Evolutionary conservation across 2,113 vertebrate genomes (phyloP), one percentile per base, ranked within the genome.

Genomic region (Himantopus leucocephalus): DNA sequence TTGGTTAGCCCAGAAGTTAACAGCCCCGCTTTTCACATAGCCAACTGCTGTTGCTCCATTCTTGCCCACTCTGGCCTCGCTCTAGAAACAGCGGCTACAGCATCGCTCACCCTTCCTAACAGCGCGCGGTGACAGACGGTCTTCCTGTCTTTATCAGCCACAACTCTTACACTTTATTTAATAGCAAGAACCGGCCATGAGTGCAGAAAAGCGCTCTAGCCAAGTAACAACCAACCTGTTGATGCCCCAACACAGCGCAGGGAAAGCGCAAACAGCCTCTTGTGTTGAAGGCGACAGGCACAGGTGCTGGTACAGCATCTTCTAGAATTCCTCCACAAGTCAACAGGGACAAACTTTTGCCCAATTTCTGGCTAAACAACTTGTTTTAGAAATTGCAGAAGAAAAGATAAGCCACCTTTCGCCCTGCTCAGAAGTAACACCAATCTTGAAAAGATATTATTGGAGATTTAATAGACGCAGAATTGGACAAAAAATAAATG

Each of bases 261-360:
- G 48, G 45, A 52, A 76, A 37, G 66, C 30, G 64, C 26, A 37
- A 64, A 9, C 62, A 58, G 26, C 30, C 29, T 9, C 62, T 5
- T 4, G 21, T 37, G 27, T 13, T 67, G 27, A 14, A 70, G 35
- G 29, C 16, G 19, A 24, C 13, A 18, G 58, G 58, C 26, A 22
- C n/a, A 52, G 52, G 43, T 6, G 10, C 26, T 67, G 27, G 11
- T 2, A 30, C 43, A 72, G 60, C 60, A 68, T 14, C 71, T 75
- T 35, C 35, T 12, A 14, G 47, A 72, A 86, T 1, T 55, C 59
- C 55, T 68, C 60, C 0, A 0, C 26, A 15, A 55, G 35, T 23
- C 43, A 81, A n/a, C 22, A 34, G 14, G 29, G 34, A 80, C 22
- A 66, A 79, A 16, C 3, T 17, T 73, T 30, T 48, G 13, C 27